Evolutionary conservation across 2,888 invertebrate species (phyloP).

Genomic region (Eristalis intricaria): DNA sequence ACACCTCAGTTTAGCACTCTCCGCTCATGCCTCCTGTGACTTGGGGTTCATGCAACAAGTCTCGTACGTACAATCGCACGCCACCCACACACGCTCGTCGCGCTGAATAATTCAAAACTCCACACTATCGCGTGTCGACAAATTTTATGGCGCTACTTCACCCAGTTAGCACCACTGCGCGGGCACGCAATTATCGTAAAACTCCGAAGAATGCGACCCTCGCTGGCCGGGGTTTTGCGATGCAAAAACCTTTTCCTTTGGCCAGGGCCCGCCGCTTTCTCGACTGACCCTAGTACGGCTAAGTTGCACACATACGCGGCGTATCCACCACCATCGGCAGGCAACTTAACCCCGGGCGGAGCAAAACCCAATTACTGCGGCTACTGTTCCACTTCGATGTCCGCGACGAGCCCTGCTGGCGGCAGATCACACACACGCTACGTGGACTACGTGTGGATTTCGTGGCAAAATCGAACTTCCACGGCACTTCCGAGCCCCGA

Average conservation of each 20-base stretch:
- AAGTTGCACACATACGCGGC: not conserved
- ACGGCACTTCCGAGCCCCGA: slow-evolving; percentile 38
- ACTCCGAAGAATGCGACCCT: slow-evolving; percentile 15
- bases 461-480: slow-evolving; percentile 60
- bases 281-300: not conserved
- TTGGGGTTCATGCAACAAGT: slow-evolving; percentile 21
- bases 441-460: slow-evolving; percentile 18
- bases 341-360: slow-evolving; percentile 34
- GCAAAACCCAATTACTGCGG: slow-evolving; percentile 40
- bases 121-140: slow-evolving; percentile 28
- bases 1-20: not conserved
- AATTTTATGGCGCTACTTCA: slow-evolving; percentile 25
- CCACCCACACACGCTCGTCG: slow-evolving; percentile 3
- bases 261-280: not conserved
- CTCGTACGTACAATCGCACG: not conserved
- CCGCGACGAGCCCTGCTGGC: slow-evolving; percentile 11
- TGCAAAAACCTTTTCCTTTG: slow-evolving; percentile 5
- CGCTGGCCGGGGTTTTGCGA: not conserved
- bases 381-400: slow-evolving; percentile 43
- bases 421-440: not conserved
- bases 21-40: not conserved
- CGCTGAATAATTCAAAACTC: slow-evolving; percentile 39
- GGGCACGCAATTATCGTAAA: slow-evolving; percentile 44
- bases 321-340: slow-evolving; percentile 8
- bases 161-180: slow-evolving; percentile 23